Base-by-base conservation (phyloP, 1,140 invertebrate genomes). In the Drosophila kurseongensis region DNA sequence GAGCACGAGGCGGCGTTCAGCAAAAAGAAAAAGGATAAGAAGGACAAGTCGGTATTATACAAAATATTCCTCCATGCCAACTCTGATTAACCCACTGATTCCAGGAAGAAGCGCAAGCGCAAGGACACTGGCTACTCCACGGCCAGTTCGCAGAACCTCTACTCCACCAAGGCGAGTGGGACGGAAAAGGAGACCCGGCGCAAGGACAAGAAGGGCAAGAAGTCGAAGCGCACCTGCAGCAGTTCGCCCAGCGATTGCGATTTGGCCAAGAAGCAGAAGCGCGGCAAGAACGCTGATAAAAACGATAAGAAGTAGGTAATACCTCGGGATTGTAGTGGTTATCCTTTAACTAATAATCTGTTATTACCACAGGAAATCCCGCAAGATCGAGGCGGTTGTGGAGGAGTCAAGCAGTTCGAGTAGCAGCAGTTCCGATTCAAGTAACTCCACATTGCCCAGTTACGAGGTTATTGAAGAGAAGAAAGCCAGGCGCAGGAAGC, bases 91-190 rank as follows among this genome's bases (percentile, higher is more conserved):
- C 4, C 36, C 8, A n/a, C 1, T 13, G 0, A 9, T 16, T 29
- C 5, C n/a, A 86, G 83, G 3, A 79, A 76, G 51, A 93, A 93
- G 48, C 93, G 92, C 58, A 92, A 90, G 8, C 91, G 93, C 7
- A 95, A 95, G 81, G 95, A 95, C 61, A 95, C 95, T 0, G 94
- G 94, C 16, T 95, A 95, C 73, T 95, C 94, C 0, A 95, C 95
- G 8, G 95, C 94, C 16, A 95, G 94, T 82, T 95, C 94, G 0
- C 93, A 94, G 59, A 94, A 91, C 59, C 80, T 92, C 0, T 88
- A 93, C 48, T 75, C 88, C 23, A 91, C 91, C 48, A 86, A 92
- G 78, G 88, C 91, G 2, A 67, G 63, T 29, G 73, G 73, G 12
- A 85, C 82, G 13, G 85, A 78, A 8, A 91, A 93, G 12, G 76